Conservation (phyloP, 2,888 invertebrate species). For the Agrilus biguttatus region DNA sequence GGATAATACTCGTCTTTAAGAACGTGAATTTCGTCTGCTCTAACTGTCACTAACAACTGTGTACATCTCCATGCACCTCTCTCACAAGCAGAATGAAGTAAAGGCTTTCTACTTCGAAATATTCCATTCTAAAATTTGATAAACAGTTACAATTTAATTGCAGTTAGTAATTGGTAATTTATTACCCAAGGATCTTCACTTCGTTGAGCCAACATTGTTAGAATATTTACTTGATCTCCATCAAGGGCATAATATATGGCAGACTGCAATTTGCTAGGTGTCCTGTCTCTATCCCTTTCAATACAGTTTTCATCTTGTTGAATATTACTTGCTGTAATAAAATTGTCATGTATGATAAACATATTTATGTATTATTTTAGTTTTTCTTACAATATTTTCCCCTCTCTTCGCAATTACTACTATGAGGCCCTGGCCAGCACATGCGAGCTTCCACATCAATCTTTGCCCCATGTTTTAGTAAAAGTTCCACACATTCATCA, state of each 20-base stretch:
- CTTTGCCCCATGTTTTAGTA: slow-evolving; percentile 54
- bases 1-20: slow-evolving; percentile 64
- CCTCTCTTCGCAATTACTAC: slow-evolving; percentile 53
- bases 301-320: slow-evolving; percentile 38
- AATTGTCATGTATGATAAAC: neutral
- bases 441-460: slow-evolving; percentile 57
- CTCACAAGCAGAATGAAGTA: slow-evolving; percentile 55
- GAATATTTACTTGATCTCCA: slow-evolving; percentile 54
- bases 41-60: slow-evolving; percentile 46
- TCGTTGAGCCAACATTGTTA: slow-evolving; percentile 50
- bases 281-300: slow-evolving; percentile 27
- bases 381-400: slow-evolving; percentile 41
- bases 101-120: slow-evolving; percentile 43
- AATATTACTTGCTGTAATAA: slow-evolving; percentile 17
- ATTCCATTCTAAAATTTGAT: slow-evolving; percentile 25
- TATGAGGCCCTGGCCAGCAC: slow-evolving; percentile 62
- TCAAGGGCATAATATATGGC: slow-evolving; percentile 59
- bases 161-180: slow-evolving; percentile 15
- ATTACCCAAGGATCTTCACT: slow-evolving; percentile 54
- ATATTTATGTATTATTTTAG: neutral
- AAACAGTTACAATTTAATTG: neutral
- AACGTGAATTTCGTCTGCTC: slow-evolving; percentile 54
- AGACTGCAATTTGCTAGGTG: slow-evolving; percentile 44
- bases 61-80: slow-evolving; percentile 59
- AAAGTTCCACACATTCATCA: slow-evolving; percentile 51